Evolutionary conservation across 2,888 invertebrate genomes (phyloP), one percentile per base, ranked within the genome.

Genomic region (Galerucella calmariensis): DNA sequence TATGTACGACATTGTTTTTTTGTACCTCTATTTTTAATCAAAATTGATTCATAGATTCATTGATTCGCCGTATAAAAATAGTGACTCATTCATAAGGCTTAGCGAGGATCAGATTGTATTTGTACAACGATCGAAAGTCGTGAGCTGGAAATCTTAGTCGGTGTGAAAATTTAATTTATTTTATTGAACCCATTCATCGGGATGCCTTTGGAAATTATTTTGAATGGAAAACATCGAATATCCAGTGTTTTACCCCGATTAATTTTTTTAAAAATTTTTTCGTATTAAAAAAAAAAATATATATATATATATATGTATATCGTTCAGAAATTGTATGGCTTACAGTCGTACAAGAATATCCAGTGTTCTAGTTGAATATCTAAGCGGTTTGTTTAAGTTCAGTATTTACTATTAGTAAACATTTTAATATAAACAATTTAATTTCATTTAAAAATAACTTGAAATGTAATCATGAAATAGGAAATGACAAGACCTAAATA

Each of bases 61-160:
- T 35, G 35, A 35, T 16, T 56, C 46, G 20, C 9, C 9, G n/a
- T 20, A 56, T 56, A 10, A 56, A 56, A 20, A 56, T 16, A 53
- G 53, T 53, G 53, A 53, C 53, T 53, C 53, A 53, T 53, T 56
- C 56, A 56, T 56, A 56, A 16, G 56, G 56, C 16, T 56, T 56
- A 20, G 56, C 56, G 10, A 56, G 56, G 56, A 56, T 56, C 20
- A 56, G 14, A 1, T 20, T 20, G 20, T 20, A 20, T 51, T 51
- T 51, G 51, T 51, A 51, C 35, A 41, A 20, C 56, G 16, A 56
- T 56, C 56, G 56, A 16, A 56, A 56, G 20, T 56, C 56, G 56
- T 53, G 53, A 16, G 56, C 35, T 16, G 16, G 56, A 56, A 56
- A 56, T 56, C 20, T 56, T 56, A 56, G n/a, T n/a, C n/a, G 51